Evolutionary conservation across 1,140 invertebrate genomes (phyloP).

Genomic region (Potamilus streckersoni): DNA sequence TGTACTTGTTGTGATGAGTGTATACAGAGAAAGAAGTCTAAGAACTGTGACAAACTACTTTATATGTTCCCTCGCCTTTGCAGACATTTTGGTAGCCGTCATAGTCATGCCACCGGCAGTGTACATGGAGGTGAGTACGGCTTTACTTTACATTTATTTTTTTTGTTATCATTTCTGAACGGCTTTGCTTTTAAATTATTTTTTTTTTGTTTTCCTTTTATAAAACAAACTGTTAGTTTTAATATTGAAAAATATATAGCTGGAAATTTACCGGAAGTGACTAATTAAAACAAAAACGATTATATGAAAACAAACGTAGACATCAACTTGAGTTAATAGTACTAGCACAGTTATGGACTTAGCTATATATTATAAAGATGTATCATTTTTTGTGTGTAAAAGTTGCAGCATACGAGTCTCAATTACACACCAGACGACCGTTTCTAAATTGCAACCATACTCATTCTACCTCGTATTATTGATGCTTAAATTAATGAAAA

Average conservation of each 20-base stretch:
- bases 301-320: too few relatives aligned
- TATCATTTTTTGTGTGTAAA: too few relatives aligned
- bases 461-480: too few relatives aligned
- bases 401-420: too few relatives aligned
- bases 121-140: conserved; percentile 89
- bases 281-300: too few relatives aligned
- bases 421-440: too few relatives aligned
- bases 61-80: conserved; percentile 97
- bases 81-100: conserved; percentile 94
- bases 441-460: too few relatives aligned
- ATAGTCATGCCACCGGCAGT: conserved; percentile 99
- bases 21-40: conserved; percentile 82
- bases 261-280: too few relatives aligned
- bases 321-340: too few relatives aligned
- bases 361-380: too few relatives aligned
- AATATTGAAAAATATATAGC: neutral
- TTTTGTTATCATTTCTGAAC: neutral
- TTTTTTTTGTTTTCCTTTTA: neutral
- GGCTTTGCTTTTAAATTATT: neutral
- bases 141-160: neutral
- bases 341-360: too few relatives aligned
- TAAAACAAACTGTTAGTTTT: neutral
- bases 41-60: conserved; percentile 99
- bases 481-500: too few relatives aligned
- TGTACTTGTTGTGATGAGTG: conserved; percentile 94